Percentiles rank a stretch among this genome's conserved stretches.
phyloP scores from a whole-genome alignment of 2,888 invertebrate genomes.

The Chrysomela aeneicollis region DNA sequence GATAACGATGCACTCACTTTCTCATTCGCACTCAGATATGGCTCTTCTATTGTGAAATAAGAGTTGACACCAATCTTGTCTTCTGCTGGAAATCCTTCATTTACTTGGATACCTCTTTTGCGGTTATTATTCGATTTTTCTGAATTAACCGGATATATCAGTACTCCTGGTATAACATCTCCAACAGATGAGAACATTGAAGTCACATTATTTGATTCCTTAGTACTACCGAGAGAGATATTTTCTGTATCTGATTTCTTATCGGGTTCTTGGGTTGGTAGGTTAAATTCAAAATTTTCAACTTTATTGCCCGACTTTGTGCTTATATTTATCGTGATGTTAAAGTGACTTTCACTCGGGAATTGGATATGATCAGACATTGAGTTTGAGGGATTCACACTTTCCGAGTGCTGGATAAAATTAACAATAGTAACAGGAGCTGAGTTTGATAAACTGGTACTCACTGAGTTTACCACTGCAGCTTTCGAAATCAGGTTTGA shows the following conservation, averaged over 20 bases:
- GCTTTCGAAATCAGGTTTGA: not conserved
- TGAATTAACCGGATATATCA: slow-evolving; percentile 40
- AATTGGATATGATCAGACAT: not conserved
- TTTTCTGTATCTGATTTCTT: not conserved
- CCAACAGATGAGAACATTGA: not conserved
- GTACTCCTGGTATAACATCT: slow-evolving; percentile 41
- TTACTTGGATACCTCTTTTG: slow-evolving; percentile 26
- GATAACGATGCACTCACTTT: slow-evolving; percentile 2
- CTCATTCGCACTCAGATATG: not conserved
- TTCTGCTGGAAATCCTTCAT: not conserved
- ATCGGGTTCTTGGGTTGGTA: not conserved
- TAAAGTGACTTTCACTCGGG: not conserved
- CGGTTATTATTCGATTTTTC: slow-evolving; percentile 19
- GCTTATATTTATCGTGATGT: not conserved
- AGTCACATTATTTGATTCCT: not conserved
- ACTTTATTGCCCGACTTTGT: not conserved
- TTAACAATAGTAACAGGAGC: not conserved
- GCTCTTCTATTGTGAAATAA: slow-evolving; percentile 10
- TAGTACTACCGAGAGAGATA: not conserved
- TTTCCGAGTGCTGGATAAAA: not conserved
- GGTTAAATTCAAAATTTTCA: not conserved
- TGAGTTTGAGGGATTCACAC: not conserved
- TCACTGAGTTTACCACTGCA: too few relatives aligned
- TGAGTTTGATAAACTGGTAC: too few relatives aligned
- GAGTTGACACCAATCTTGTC: not conserved